Conservation (phyloP, 2,797 vertebrate genomes). For the Pseudomugil gertrudae region DNA sequence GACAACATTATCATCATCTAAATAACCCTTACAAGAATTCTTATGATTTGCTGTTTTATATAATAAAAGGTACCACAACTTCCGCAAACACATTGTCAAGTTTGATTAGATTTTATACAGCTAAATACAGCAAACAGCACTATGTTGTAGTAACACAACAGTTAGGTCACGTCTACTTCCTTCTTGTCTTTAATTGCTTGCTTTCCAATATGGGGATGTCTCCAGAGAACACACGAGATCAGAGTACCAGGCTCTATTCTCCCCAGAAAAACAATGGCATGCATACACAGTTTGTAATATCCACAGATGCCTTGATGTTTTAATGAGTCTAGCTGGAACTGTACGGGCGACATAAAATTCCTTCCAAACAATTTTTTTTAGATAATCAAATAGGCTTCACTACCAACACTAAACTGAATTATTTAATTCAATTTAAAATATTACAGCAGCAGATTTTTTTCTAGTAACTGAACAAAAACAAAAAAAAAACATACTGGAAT, state of each 20-base stretch:
- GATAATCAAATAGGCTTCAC: neutral
- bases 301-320: neutral
- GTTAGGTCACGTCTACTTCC: constrained; percentile 1
- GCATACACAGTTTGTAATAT: neutral
- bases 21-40: neutral
- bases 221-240: neutral
- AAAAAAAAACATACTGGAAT: too few relatives aligned
- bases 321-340: neutral
- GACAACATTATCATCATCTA: too few relatives aligned
- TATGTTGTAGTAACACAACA: neutral
- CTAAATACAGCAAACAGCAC: too few relatives aligned
- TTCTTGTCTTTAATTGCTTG: constrained; percentile 25
- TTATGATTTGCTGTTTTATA: too few relatives aligned
- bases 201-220: constrained; percentile 45
- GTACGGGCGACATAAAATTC: neutral
- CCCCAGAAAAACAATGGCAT: neutral
- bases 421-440: too few relatives aligned
- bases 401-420: neutral
- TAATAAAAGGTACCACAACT: neutral
- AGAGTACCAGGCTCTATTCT: neutral
- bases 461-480: too few relatives aligned
- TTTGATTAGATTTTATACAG: neutral
- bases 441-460: too few relatives aligned
- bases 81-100: neutral
- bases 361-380: neutral